Base-by-base conservation (phyloP, 1,140 invertebrate species). In the Drosophila teissieri region DNA sequence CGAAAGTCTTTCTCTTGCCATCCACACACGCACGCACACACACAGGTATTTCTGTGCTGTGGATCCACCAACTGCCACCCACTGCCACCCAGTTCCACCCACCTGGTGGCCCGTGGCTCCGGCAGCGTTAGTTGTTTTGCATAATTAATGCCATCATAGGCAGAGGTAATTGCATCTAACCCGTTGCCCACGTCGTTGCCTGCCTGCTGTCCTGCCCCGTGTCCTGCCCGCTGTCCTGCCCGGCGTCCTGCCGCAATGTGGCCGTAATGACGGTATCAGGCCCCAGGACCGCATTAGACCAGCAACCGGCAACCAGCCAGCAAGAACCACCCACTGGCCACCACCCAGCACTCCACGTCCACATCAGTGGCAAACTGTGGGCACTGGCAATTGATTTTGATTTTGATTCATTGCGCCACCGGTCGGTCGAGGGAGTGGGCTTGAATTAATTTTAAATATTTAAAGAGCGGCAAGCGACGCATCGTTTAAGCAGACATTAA, bases 131-230 rank as follows among this genome's bases (percentile, higher is more conserved):
- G 64, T 75, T 65, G 73, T 84, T 84, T 84, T 84, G 82, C 68
- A 86, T 86, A 86, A 86, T 86, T 86, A 86, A 86, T 86, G 83
- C 77, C 78, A 78, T 86, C 82, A 78, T 78, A 78, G 83, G 48
- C 78, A 60, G 58, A 63, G 69, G 83, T 86, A 78, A 88, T 86
- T 74, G 68, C 82, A 80, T 80, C 68, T 74, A 58, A 72, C 46
- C 45, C 80, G 37, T 53, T 53, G 55, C 51, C 63, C 56, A 37
- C 57, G 15, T 39, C 61, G 69, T 78, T 64, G 27, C 24, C 48
- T 15, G 46, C 24, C 15, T 27, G 49, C 2, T 36, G 40, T 24
- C 22, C 48, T 15, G 46, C 24, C 15, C n/a, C 31, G 5, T 36
- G 40, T 22, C 22, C 48, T 31, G 45, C 24, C n/a, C n/a, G 48